Evolutionary conservation across 2,888 invertebrate species (phyloP), one percentile per base, ranked within the genome.

Genomic region (Lepidocyrtoides sp.): DNA sequence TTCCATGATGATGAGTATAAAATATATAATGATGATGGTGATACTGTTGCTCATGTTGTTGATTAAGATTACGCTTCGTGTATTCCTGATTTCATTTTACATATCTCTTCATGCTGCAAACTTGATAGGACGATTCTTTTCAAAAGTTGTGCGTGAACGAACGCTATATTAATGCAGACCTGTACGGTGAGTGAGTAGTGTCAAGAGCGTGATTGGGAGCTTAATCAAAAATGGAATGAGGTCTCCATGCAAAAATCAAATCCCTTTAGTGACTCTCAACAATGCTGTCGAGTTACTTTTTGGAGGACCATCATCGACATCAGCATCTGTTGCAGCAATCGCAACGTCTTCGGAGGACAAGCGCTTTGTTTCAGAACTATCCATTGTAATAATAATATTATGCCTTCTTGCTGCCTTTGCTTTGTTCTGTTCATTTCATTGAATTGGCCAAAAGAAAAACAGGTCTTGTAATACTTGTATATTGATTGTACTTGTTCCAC

Each of bases 241-340:
- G 91, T 87, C 91, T 91, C 91, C 91, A 91, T 91, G 91, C 91
- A 85, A 91, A 91, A 91, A 88, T 89, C 85, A 81, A 91, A 91
- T 72, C 44, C 44, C 57, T 81, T 77, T 88, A 66, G 83, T 57
- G 84, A 84, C 54, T 77, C 84, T 77, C 91, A 91, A 85, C 63
- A 85, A 89, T 89, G 89, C 79, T 81, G 89, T 85, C 75, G 69
- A 72, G 88, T 91, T 69, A 89, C 89, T 89, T 91, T 87, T 91
- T 83, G 87, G 84, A 81, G 63, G 88, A 57, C 91, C 60, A 81
- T 66, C 57, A 44, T 84, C 77, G 54, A 82, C 86, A 29, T 82
- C 60, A 72, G 60, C 48, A 60, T 69, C 1, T n/a, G 7, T 26
- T 23, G n/a, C n/a, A 51, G n/a, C 41, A 41, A n/a, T 8, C 14